Evolutionary conservation across 2,888 invertebrate genomes (phyloP).

Genomic region (Cryptosula pallasiana): DNA sequence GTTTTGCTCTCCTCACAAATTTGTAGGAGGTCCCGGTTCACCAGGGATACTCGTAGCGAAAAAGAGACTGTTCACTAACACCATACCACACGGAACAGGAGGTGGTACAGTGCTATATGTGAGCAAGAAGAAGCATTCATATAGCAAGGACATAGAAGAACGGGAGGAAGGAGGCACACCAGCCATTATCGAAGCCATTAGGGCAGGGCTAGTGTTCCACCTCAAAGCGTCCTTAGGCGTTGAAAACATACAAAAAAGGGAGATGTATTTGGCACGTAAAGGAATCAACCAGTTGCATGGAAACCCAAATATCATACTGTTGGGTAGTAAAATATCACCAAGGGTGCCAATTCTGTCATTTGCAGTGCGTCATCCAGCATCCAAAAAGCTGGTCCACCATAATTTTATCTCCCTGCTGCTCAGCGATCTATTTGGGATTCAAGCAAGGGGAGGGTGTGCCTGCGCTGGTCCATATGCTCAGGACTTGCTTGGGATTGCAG

Average conservation of each 20-base stretch:
- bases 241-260: slow-evolving; percentile 10
- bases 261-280: slow-evolving; percentile 23
- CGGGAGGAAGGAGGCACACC: slow-evolving; percentile 42
- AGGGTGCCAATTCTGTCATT: slow-evolving; percentile 29
- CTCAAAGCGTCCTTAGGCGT: slow-evolving; percentile 30
- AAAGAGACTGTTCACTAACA: slow-evolving; percentile 34
- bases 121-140: slow-evolving; percentile 32
- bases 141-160: slow-evolving; percentile 35
- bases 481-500: slow-evolving; percentile 35
- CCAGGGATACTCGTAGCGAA: slow-evolving; percentile 38
- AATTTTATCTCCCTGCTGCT: slow-evolving; percentile 21
- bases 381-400: slow-evolving; percentile 25
- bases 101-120: slow-evolving; percentile 40
- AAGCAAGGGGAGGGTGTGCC: slow-evolving; percentile 23
- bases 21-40: slow-evolving; percentile 37
- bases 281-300: slow-evolving; percentile 57
- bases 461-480: slow-evolving; percentile 27
- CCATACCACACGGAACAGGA: slow-evolving; percentile 33
- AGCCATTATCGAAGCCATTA: slow-evolving; percentile 37
- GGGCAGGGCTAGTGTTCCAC: slow-evolving; percentile 38
- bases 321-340: slow-evolving; percentile 1
- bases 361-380: slow-evolving; percentile 24
- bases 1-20: slow-evolving; percentile 36
- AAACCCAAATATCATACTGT: slow-evolving; percentile 1
- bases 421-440: slow-evolving; percentile 25